Conservation (phyloP, 1,140 invertebrate genomes). For the Drosophila subobscura region DNA sequence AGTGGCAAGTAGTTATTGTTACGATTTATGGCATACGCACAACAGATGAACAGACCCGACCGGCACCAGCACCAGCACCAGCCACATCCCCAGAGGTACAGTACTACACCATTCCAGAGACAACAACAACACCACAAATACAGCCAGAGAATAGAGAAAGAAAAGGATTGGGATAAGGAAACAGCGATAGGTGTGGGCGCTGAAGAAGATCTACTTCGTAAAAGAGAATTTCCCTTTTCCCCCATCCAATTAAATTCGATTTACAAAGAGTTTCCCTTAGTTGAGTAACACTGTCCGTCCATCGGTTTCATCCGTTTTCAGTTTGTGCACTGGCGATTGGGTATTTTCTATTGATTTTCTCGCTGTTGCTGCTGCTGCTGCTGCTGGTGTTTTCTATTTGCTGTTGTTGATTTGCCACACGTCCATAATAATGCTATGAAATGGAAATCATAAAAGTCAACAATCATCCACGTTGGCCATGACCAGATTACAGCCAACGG, state of each 20-base stretch:
- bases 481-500: conserved; percentile 51
- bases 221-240: background rate
- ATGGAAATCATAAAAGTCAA: conserved; percentile 81
- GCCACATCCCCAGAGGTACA: background rate
- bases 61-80: background rate
- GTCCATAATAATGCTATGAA: conserved; percentile 74
- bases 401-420: conserved; percentile 62
- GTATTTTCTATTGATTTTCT: conserved; percentile 75
- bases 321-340: conserved; percentile 11
- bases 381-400: conserved; percentile 67
- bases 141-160: background rate
- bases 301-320: conserved; percentile 19
- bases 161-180: conserved; percentile 6
- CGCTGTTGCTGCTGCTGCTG: conserved; percentile 11
- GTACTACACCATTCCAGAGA: background rate
- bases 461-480: conserved; percentile 63
- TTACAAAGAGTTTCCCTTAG: too few relatives aligned
- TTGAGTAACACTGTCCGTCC: conserved; percentile 14
- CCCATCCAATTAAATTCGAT: background rate
- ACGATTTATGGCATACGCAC: conserved; percentile 80
- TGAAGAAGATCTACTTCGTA: too few relatives aligned
- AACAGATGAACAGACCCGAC: conserved; percentile 45
- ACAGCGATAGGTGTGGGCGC: background rate
- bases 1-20: conserved; percentile 74
- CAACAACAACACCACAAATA: conserved; percentile 1